A percentile compares a stretch with the other conserved stretches of the same genome.
Evolutionary conservation across 2,113 vertebrate species (phyloP).

Genomic region (Bos javanicus): DNA sequence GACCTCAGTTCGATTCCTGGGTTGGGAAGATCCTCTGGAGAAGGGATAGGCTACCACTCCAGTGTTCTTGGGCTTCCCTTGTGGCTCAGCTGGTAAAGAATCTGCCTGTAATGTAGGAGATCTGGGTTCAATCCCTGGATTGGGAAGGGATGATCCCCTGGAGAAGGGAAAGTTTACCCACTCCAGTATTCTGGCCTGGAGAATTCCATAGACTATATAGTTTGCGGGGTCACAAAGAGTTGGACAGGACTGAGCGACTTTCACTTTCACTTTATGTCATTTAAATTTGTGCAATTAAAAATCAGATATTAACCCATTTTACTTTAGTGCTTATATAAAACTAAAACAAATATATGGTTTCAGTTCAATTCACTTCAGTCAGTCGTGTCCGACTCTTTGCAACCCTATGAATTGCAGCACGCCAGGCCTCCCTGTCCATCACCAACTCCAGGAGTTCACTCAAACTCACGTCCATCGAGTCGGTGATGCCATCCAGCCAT

Average conservation of each 20-base stretch:
- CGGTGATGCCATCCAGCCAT: no score
- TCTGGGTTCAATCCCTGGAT: background rate
- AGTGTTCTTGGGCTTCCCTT: background rate
- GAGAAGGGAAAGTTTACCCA: background rate
- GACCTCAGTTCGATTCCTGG: background rate
- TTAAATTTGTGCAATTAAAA: background rate
- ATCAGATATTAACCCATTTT: background rate
- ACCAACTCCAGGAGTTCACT: no score
- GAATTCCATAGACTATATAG: background rate
- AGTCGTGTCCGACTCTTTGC: rapidly evolving
- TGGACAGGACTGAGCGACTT: background rate
- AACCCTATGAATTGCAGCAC: no score
- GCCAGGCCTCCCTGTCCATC: no score
- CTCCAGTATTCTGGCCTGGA: background rate
- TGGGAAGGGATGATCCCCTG: background rate
- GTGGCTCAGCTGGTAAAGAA: background rate
- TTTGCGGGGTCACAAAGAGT: background rate
- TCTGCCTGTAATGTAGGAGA: background rate
- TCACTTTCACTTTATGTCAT: background rate
- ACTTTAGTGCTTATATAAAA: background rate
- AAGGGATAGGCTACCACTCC: background rate
- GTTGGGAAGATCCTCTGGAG: background rate
- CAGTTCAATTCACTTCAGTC: no score
- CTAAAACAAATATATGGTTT: background rate
- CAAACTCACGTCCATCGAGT: no score